Evolutionary conservation across 2,888 invertebrate genomes (phyloP), one percentile per base, ranked within the genome.

Genomic region (Scaptodrosophila latifasciaeformis): DNA sequence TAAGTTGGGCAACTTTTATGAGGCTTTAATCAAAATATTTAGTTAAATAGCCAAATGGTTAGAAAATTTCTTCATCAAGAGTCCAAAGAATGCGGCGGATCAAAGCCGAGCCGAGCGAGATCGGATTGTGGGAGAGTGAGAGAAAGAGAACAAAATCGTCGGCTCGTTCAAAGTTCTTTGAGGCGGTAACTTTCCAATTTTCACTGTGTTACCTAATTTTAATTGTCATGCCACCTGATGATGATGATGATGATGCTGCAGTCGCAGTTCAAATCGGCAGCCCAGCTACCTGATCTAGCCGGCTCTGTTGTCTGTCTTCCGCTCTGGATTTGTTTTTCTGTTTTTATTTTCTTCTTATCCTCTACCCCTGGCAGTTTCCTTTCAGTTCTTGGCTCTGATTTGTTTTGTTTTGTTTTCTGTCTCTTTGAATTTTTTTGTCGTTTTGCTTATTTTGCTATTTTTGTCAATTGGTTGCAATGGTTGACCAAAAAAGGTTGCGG

Each of bases 151-250:
- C 9, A 17, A 34, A 17, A 12, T 35, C 37, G 39, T 45, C 54
- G 49, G 50, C 59, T 66, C 62, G 74, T 69, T 74, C 79, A 70
- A 77, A 77, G 81, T 80, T 80, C 80, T 77, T 42, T 51, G 59
- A 70, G 75, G 79, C 75, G 75, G 81, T 60, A 63, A 75, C 79
- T 75, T 75, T 81, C 76, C 61, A 76, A 76, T 81, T 81, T 76
- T 70, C 75, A 77, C 54, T 53, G 78, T 77, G 81, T 80, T 81
- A 75, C 75, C 79, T 81, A 68, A 72, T 81, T 76, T 81, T 78
- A 76, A 81, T 78, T 76, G 81, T 76, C 75, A 76, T 81, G 81
- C 81, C 81, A 76, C 81, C 75, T 76, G 75, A 76, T 74, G 70
- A 65, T 48, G 65, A 56, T 39, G 29, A 40, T 37, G 39, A 27